phyloP scores from a whole-genome alignment of 2,113 vertebrate species.

The human region GRCh38 chr11:21307501-21308000 shows the following conservation, averaged over 20 bases:
- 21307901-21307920: neutral
- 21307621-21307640: neutral
- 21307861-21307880: neutral
- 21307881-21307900: neutral
- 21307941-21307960: neutral
- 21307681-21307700: neutral
- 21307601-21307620: too few relatives aligned
- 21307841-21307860: neutral
- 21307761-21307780: neutral
- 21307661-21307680: neutral
- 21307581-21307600: neutral
- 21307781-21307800: neutral
- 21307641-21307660: neutral
- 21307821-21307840: neutral
- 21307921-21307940: neutral
- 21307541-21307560: neutral
- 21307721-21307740: neutral
- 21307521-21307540: neutral
- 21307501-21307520: neutral
- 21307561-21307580: neutral
- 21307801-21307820: neutral
- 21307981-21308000: neutral
- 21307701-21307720: accelerated
- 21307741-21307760: neutral
- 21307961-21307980: neutral